These are phyloP conservation scores for Stegodyphus dumicola DNA, from an alignment of 1,140 invertebrate genomes.

Conservation along the genomic window DNA sequence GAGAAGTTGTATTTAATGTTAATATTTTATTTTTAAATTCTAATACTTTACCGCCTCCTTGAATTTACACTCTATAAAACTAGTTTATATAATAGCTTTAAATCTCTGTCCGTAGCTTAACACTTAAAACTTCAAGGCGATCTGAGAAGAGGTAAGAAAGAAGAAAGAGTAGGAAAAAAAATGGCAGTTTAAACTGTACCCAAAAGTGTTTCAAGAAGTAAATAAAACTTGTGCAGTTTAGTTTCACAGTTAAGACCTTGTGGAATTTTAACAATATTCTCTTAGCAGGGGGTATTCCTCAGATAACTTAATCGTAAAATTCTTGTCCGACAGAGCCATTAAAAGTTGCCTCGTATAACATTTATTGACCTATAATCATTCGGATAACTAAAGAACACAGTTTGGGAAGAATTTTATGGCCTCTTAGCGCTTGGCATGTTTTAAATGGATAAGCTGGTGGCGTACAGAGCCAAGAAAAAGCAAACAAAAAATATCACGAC, in stretches of 20 bases:
- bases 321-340: slow-evolving; percentile 15
- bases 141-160: too few species aligned
- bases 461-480: not conserved
- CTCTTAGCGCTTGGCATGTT: not conserved
- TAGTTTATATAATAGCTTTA: too few species aligned
- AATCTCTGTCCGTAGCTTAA: too few species aligned
- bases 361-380: slow-evolving; percentile 39
- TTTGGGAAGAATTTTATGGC: slow-evolving; percentile 38
- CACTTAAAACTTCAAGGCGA: too few species aligned
- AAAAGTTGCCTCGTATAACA: slow-evolving; percentile 33
- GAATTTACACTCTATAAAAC: too few species aligned
- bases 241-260: not conserved
- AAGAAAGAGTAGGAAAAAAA: too few species aligned
- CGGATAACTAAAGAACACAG: slow-evolving; percentile 8
- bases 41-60: too few species aligned
- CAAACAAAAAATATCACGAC: not conserved
- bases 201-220: too few species aligned
- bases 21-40: too few species aligned
- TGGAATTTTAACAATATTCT: slow-evolving; percentile 9
- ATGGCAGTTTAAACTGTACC: too few species aligned
- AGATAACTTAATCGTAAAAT: slow-evolving; percentile 42
- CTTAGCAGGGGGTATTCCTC: not conserved
- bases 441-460: slow-evolving; percentile 15
- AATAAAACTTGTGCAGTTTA: too few species aligned
- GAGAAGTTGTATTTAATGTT: too few species aligned